These are phyloP conservation scores for Pseudochromis fuscus DNA, from an alignment of 2,797 vertebrate species.

Conservation along the genomic window DNA sequence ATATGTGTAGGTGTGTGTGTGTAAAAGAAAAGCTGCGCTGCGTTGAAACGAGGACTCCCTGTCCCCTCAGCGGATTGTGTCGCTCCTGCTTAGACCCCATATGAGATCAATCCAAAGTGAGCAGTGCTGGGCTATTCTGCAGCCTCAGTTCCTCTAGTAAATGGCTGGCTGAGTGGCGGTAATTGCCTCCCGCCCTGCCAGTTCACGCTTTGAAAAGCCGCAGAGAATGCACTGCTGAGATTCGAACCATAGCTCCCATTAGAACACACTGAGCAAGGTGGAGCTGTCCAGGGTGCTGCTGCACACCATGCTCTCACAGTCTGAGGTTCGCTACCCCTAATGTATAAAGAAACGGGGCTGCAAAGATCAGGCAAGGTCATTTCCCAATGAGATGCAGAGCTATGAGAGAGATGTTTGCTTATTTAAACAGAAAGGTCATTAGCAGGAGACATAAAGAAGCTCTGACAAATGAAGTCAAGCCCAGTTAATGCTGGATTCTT, in stretches of 20 bases:
- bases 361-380: conserved; percentile 55
- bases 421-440: conserved; percentile 81
- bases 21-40: conserved; percentile 11
- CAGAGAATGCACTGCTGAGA: conserved; percentile 45
- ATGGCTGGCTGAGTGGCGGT: conserved; percentile 79
- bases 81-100: conserved; percentile 63
- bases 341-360: conserved; percentile 33
- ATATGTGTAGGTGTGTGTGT: conserved; percentile 24
- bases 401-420: conserved; percentile 68
- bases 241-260: conserved; percentile 51
- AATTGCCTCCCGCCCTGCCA: conserved; percentile 77
- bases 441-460: conserved; percentile 67
- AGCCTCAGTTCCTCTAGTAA: conserved; percentile 73
- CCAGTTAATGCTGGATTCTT: conserved; percentile 70
- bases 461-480: conserved; percentile 80
- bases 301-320: conserved; percentile 18
- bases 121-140: conserved; percentile 66
- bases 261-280: conserved; percentile 50
- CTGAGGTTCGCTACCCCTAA: conserved; percentile 35
- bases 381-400: conserved; percentile 52
- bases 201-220: conserved; percentile 67
- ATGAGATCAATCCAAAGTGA: conserved; percentile 74
- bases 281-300: conserved; percentile 38
- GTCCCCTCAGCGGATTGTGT: conserved; percentile 61
- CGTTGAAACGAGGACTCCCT: conserved; percentile 51